Percentiles rank a stretch among this genome's conserved stretches.
These are phyloP conservation scores for Typhlichthys subterraneus DNA, from an alignment of 2,797 vertebrate species.

Conservation along the genomic window DNA sequence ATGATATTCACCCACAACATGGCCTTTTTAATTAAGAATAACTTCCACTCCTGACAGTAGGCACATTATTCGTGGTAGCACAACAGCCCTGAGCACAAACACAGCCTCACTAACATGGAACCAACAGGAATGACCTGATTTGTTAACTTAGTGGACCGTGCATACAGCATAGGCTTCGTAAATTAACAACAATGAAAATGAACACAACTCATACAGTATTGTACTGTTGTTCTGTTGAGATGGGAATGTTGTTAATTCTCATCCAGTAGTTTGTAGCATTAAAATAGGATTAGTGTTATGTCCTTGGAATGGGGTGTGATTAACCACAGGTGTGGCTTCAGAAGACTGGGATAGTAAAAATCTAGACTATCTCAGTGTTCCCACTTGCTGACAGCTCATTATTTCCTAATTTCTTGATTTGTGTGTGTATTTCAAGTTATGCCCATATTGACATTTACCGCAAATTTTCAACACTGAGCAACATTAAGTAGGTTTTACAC, in stretches of 20 bases:
- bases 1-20: conserved; percentile 9
- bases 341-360: background rate
- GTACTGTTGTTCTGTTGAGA: background rate
- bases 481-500: background rate
- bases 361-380: no score
- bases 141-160: conserved; percentile 39
- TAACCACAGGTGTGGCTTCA: background rate
- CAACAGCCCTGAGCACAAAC: conserved; percentile 76
- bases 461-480: no score
- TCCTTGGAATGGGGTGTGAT: conserved; percentile 11
- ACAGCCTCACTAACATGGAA: conserved; percentile 79
- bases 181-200: no score
- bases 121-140: conserved; percentile 75
- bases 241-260: background rate
- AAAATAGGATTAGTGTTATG: background rate
- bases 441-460: no score
- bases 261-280: conserved; percentile 12
- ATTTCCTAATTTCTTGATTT: no score
- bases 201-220: no score
- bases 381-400: no score
- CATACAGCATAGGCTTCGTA: conserved; percentile 2
- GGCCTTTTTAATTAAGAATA: conserved; percentile 16
- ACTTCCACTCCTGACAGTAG: conserved; percentile 71
- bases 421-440: no score
- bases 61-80: conserved; percentile 78